A percentile compares a stretch with the other conserved stretches of the same genome.
These are phyloP conservation scores for Drosophila arawakana DNA, from an alignment of 1,140 invertebrate genomes.

Conservation along the genomic window DNA sequence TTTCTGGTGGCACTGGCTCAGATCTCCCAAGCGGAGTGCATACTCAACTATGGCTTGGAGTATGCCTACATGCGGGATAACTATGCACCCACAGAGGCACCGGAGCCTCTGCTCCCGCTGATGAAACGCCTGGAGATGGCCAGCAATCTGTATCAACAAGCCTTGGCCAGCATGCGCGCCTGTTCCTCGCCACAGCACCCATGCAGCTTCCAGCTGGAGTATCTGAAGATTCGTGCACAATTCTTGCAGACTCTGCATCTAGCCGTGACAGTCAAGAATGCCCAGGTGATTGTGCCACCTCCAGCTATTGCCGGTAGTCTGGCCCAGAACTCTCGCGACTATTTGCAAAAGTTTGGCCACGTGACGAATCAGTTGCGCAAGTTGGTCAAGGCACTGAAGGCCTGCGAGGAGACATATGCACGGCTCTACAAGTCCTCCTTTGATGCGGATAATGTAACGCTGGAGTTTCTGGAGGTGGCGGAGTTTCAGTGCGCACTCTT, in stretches of 20 bases:
- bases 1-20: slow-evolving; percentile 93
- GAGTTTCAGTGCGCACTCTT: slow-evolving; percentile 80
- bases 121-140: slow-evolving; percentile 87
- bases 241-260: slow-evolving; percentile 91
- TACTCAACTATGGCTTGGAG: slow-evolving; percentile 84
- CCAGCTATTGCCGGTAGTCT: slow-evolving; percentile 95
- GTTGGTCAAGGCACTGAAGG: slow-evolving; percentile 89
- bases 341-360: slow-evolving; percentile 92
- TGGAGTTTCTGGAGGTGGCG: slow-evolving; percentile 90
- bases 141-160: slow-evolving; percentile 88
- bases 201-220: slow-evolving; percentile 91
- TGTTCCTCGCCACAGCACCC: slow-evolving; percentile 81
- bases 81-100: slow-evolving; percentile 52
- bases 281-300: slow-evolving; percentile 95
- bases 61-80: slow-evolving; percentile 72
- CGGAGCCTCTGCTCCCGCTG: slow-evolving; percentile 73
- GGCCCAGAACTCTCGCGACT: slow-evolving; percentile 91
- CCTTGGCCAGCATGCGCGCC: slow-evolving; percentile 90
- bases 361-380: slow-evolving; percentile 90
- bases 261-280: slow-evolving; percentile 91
- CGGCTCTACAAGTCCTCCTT: slow-evolving; percentile 96
- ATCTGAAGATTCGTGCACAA: slow-evolving; percentile 90
- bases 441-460: slow-evolving; percentile 95
- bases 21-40: slow-evolving; percentile 88
- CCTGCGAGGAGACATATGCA: slow-evolving; percentile 91